These are phyloP conservation scores for Flabesymbios commensalis DNA, from an alignment of 2,888 invertebrate genomes.

Conservation along the genomic window DNA sequence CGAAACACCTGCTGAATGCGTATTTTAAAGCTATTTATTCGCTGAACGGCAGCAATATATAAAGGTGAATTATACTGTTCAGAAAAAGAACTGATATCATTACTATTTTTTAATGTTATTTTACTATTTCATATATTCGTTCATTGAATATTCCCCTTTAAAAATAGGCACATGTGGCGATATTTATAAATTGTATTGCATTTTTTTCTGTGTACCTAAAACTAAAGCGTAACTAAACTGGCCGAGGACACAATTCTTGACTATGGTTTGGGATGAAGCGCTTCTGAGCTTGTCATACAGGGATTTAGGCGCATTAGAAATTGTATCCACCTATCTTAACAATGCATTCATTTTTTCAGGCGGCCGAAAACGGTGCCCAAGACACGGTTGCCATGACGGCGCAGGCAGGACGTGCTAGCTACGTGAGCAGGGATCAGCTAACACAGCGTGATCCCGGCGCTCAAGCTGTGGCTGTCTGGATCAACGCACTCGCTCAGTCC, in stretches of 20 bases:
- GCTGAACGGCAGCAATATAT: too few relatives aligned
- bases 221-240: too few relatives aligned
- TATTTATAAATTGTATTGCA: background rate
- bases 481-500: too few relatives aligned
- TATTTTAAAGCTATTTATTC: too few relatives aligned
- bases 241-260: too few relatives aligned
- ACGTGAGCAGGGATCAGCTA: slow-evolving; percentile 66
- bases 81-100: background rate
- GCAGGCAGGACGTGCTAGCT: slow-evolving; percentile 76
- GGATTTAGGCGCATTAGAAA: too few relatives aligned
- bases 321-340: too few relatives aligned
- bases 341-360: slow-evolving; percentile 45
- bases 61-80: background rate
- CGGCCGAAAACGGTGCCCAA: slow-evolving; percentile 56
- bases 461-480: slow-evolving; percentile 70
- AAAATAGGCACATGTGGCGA: background rate
- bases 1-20: too few relatives aligned
- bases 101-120: background rate
- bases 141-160: too few relatives aligned
- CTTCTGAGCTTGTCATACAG: too few relatives aligned
- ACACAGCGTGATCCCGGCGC: slow-evolving; percentile 74
- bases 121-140: too few relatives aligned
- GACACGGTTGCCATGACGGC: slow-evolving; percentile 61
- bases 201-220: background rate
- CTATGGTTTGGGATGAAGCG: too few relatives aligned